Conservation (phyloP, 92 coral and sea anemone genomes). For the Chrysogorgia sp. region DNA sequence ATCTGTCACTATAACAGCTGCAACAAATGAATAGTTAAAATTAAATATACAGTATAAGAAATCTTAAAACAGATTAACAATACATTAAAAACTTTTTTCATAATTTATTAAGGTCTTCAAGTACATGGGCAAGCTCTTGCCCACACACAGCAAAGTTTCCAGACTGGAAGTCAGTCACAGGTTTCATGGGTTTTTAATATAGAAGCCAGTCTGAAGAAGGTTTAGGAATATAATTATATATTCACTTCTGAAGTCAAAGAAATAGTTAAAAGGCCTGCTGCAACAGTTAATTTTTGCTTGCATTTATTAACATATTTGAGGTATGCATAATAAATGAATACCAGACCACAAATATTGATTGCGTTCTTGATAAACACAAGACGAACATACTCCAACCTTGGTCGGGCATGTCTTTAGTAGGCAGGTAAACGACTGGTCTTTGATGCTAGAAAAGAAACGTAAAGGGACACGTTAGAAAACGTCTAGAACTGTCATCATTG, state of each 20-base stretch:
- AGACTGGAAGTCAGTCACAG: no score
- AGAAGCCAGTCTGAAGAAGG: no score
- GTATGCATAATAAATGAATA: neutral
- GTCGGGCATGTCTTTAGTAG: constrained; percentile 84
- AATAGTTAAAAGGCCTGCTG: neutral
- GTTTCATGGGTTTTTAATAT: no score
- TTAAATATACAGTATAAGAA: constrained; percentile 27
- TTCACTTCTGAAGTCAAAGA: neutral
- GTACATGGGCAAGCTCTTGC: no score
- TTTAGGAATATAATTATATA: no score
- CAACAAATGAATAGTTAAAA: constrained; percentile 2
- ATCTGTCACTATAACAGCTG: constrained; percentile 89
- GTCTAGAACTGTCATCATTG: neutral
- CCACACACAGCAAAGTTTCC: no score
- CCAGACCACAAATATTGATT: no score
- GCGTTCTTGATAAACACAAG: no score
- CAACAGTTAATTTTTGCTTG: no score
- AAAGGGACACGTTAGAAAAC: neutral
- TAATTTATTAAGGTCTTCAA: no score
- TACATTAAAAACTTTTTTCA: neutral
- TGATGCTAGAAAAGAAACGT: constrained; percentile 64
- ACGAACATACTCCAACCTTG: constrained; percentile 73
- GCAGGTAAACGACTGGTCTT: constrained; percentile 89
- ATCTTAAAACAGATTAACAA: neutral
- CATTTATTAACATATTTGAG: no score